Evolutionary conservation across 2,797 vertebrate genomes (phyloP).

Genomic region (Tinamus major): DNA sequence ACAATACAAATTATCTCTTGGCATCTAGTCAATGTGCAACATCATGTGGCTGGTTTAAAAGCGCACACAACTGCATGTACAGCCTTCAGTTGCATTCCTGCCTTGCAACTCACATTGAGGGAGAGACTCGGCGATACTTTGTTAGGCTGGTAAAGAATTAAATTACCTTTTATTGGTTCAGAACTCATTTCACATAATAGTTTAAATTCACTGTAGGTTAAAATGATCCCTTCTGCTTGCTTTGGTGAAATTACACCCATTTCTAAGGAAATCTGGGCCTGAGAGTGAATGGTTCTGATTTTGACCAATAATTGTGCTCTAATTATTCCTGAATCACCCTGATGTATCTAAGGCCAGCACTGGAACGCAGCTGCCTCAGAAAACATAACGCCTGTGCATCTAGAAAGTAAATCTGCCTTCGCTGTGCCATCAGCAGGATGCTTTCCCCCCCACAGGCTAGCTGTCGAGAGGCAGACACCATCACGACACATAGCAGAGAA

Average conservation of each 20-base stretch:
- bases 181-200: neutral
- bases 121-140: neutral
- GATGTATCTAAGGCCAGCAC: neutral
- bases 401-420: neutral
- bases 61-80: accelerated
- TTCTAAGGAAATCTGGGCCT: slow-evolving; percentile 14
- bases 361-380: slow-evolving; percentile 35
- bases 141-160: neutral
- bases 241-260: neutral
- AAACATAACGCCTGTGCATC: neutral
- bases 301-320: slow-evolving; percentile 33
- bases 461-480: slow-evolving; percentile 19
- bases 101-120: neutral
- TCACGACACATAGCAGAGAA: slow-evolving; percentile 22
- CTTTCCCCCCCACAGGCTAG: neutral
- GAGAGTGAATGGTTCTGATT: slow-evolving; percentile 51
- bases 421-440: neutral
- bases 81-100: neutral
- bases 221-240: neutral
- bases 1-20: slow-evolving; percentile 1
- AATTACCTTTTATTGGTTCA: neutral
- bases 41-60: neutral
- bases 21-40: neutral
- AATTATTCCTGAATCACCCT: slow-evolving; percentile 52
- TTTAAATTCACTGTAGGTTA: neutral